Base-by-base conservation (phyloP, 2,113 vertebrate species). In the Peromyscus polionotus region DNA sequence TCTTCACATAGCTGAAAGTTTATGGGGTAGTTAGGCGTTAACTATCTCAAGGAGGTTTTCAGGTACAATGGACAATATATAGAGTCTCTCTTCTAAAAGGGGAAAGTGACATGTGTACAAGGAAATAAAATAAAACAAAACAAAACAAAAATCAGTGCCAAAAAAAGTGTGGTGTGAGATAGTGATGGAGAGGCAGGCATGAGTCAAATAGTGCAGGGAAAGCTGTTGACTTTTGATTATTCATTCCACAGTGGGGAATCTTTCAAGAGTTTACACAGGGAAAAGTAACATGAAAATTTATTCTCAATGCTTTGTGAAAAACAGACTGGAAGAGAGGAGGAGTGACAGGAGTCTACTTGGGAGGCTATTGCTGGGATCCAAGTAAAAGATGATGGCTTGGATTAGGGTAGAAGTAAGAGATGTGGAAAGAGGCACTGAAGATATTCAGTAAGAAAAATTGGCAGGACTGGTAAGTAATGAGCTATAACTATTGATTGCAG, bases 41-140 rank as follows among this genome's bases (percentile, higher is more conserved):
- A 83, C 72, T 73, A 91, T 31, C 61, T 39, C 16, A 94, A 95
- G 45, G 20, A 6, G 31, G 59, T 19, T 89, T 96, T 76, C 22
- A 94, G 65, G 72, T 11, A 33, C 36, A 95, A 61, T 54, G 26
- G 72, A 77, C 8, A 57, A 42, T 83, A 65, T 92, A 90, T n/a
- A 39, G 70, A 4, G 31, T 89, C 67, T 93, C 61, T 72, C n/a
- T 12, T 48, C 31, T 48, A 92, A 48, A 51, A 88, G 42, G 51
- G 24, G 61, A 42, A 42, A 63, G 86, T 22, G 20, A 16, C 22
- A 87, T 1, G 33, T 36, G 33, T 91, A 77, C 14, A 70, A 57
- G 17, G 10, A 96, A 96, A 95, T 54, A 88, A 96, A 95, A 39
- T 17, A n/a, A 70, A 70, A 70, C 26, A 67, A 67, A 67, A 54